These are phyloP conservation scores for Tribolium castaneum DNA, from an alignment of 1,140 invertebrate genomes.

Conservation along the genomic window DNA sequence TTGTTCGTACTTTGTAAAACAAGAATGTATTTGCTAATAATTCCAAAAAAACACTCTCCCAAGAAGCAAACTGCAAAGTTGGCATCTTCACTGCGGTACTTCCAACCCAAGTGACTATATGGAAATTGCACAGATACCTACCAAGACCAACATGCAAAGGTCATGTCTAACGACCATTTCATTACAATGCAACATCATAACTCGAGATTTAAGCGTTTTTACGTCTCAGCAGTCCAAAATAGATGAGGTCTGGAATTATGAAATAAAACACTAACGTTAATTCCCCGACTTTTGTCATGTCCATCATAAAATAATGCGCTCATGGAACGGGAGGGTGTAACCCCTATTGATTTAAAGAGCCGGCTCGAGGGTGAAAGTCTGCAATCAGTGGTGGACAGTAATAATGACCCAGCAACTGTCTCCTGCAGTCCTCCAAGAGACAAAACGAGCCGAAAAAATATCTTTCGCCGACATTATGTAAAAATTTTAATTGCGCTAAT, in stretches of 20 bases:
- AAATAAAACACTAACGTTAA: slow-evolving; percentile 31
- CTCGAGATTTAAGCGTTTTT: background rate
- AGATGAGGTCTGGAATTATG: background rate
- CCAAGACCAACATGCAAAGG: slow-evolving; percentile 23
- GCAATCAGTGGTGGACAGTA: slow-evolving; percentile 38
- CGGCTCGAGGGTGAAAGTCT: slow-evolving; percentile 48
- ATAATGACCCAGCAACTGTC: background rate
- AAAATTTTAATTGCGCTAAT: slow-evolving; percentile 32
- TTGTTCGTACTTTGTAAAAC: no score
- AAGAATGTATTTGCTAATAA: no score
- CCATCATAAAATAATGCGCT: slow-evolving; percentile 44
- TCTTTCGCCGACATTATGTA: background rate
- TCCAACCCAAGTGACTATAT: background rate
- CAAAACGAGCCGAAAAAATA: background rate
- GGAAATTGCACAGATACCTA: slow-evolving; percentile 3
- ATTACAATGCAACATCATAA: slow-evolving; percentile 9
- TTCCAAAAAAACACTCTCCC: no score
- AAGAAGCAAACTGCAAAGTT: no score
- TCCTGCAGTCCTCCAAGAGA: background rate
- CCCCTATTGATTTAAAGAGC: slow-evolving; percentile 53
- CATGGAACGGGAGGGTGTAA: slow-evolving; percentile 45
- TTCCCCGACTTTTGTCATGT: slow-evolving; percentile 34
- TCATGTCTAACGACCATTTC: background rate
- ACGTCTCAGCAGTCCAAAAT: background rate
- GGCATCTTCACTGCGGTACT: no score